Conservation (phyloP, 1,140 invertebrate genomes). For the Bradysia coprophila region DNA sequence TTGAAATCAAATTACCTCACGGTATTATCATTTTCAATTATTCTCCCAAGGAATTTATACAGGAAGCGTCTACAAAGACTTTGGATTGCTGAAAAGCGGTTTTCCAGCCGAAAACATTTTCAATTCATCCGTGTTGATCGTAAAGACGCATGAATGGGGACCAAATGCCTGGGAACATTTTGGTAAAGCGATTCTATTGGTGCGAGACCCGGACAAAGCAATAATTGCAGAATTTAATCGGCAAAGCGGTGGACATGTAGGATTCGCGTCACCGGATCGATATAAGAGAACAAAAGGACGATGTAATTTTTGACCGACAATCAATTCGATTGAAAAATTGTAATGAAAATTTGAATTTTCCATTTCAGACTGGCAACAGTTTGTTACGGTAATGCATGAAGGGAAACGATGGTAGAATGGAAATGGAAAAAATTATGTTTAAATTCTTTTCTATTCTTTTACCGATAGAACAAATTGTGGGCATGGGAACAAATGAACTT, state of each 20-base stretch:
- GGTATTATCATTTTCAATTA: too few relatives aligned
- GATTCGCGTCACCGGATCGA: constrained; percentile 41
- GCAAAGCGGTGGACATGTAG: constrained; percentile 48
- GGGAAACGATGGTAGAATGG: too few relatives aligned
- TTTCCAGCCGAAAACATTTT: constrained; percentile 58
- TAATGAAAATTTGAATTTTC: constrained; percentile 3
- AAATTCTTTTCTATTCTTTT: too few relatives aligned
- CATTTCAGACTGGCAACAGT: constrained; percentile 45
- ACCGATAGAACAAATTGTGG: constrained; percentile 42
- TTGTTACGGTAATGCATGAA: too few relatives aligned
- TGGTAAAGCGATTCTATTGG: constrained; percentile 43
- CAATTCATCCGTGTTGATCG: constrained; percentile 52
- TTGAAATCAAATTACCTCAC: too few relatives aligned
- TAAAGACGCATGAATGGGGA: constrained; percentile 66
- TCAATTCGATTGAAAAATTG: neutral
- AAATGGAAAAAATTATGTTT: too few relatives aligned
- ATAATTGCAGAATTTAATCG: constrained; percentile 57
- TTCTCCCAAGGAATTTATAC: constrained; percentile 48
- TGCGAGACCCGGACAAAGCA: constrained; percentile 47
- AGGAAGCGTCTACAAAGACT: constrained; percentile 63
- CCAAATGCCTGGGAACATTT: constrained; percentile 34
- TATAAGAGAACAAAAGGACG: constrained; percentile 37
- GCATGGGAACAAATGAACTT: constrained; percentile 46
- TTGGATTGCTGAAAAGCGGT: constrained; percentile 47
- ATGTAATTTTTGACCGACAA: constrained; percentile 26